Conservation (phyloP, 2,113 vertebrate species). For the Sigmodon hispidus region DNA sequence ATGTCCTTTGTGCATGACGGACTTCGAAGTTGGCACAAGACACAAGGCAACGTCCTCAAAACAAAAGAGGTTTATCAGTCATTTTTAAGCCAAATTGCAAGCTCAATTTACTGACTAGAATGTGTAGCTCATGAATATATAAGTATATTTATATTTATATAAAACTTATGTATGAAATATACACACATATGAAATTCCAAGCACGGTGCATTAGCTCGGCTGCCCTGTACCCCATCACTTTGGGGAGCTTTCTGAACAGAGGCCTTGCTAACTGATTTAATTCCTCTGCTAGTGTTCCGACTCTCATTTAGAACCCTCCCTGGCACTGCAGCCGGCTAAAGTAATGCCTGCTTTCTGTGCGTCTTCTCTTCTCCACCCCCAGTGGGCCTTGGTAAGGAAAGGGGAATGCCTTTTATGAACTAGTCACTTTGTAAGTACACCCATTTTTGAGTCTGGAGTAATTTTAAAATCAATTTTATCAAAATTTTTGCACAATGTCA, state of each 20-base stretch:
- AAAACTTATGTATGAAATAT: too few species aligned
- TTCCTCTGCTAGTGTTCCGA: background rate
- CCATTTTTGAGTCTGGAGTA: background rate
- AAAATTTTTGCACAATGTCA: background rate
- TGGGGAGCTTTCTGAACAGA: background rate
- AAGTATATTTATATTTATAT: too few species aligned
- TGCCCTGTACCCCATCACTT: background rate
- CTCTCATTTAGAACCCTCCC: background rate
- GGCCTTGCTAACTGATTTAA: background rate
- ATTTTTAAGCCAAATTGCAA: background rate
- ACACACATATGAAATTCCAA: background rate
- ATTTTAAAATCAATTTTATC: background rate
- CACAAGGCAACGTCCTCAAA: too few species aligned
- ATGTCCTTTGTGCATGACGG: too few species aligned
- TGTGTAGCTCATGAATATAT: background rate
- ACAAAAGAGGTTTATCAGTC: accelerated
- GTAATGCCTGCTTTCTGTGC: background rate
- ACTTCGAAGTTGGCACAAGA: too few species aligned
- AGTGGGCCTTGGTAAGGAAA: background rate
- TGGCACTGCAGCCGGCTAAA: background rate
- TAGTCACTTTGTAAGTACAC: background rate
- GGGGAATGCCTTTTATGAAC: background rate
- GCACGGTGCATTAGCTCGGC: background rate
- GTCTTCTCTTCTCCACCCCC: background rate
- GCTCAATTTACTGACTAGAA: background rate